Evolutionary conservation across 2,888 invertebrate genomes (phyloP), one percentile per base, ranked within the genome.

Genomic region (Tetropium fuscum): DNA sequence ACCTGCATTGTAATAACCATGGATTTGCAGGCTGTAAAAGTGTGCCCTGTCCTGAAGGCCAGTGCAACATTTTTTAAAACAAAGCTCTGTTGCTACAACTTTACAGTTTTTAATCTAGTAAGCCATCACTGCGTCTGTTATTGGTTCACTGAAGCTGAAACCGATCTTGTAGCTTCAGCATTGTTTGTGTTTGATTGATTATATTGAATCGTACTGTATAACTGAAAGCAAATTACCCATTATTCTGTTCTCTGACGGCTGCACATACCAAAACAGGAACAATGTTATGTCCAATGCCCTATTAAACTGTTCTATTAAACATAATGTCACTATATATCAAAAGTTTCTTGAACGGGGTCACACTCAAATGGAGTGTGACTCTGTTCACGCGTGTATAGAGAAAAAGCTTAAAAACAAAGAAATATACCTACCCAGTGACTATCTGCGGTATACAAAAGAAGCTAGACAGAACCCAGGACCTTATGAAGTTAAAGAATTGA

Each of bases 41-140:
- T 55, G 8, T 55, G 38, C 19, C 41, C 36, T 3, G 7, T 11
- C n/a, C 13, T 36, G 8, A 36, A 15, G 4, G 62, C 61, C 11
- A 59, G 54, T 27, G 43, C 56, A 19, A 15, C 63, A 2, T 74
- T 73, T 51, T 74, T 30, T 45, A 74, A 74, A 57, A 68, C 65
- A 2, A 75, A 75, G 47, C 56, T 75, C 10, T 48, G 49, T n/a
- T 57, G 65, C 4, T 74, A 75, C 48, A 74, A 75, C 56, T 75
- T 70, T 54, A 72, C 68, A 1, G 40, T 75, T 43, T 72, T 58
- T 53, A 45, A 75, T 45, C 22, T 74, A 8, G 65, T 32, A 10
- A 69, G 57, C 8, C 27, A 66, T 68, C 41, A 47, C 34, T 48
- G 43, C 19, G 34, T 30, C 8, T 45, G 45, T n/a, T 45, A 45